A percentile compares a stretch with the other conserved stretches of the same genome.
Conservation (phyloP, 1,140 invertebrate genomes). For the Rhysida immarginata region DNA sequence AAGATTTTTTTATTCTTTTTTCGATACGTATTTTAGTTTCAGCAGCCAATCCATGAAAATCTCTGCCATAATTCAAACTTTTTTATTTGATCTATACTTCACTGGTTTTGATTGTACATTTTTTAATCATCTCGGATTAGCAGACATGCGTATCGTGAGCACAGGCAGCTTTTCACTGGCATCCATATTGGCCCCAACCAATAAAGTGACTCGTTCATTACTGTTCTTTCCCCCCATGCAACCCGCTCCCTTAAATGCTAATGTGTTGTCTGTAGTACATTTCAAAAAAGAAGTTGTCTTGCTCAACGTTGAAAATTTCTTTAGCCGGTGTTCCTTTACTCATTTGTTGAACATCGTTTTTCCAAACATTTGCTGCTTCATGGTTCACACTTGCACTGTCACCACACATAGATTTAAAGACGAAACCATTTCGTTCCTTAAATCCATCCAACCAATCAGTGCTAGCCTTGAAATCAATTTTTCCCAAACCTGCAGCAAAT, state of each 20-base stretch:
- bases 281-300: constrained; percentile 34
- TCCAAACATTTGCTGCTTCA: constrained; percentile 1
- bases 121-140: constrained; percentile 33
- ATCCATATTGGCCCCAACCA: constrained; percentile 29
- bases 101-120: constrained; percentile 25
- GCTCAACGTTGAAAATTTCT: constrained; percentile 33
- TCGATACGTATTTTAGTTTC: constrained; percentile 13
- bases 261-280: constrained; percentile 29
- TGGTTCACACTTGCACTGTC: constrained; percentile 15
- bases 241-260: constrained; percentile 26
- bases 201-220: constrained; percentile 32
- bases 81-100: constrained; percentile 29
- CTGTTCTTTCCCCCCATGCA: constrained; percentile 29
- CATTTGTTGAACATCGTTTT: constrained; percentile 9
- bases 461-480: constrained; percentile 19
- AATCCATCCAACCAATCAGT: constrained; percentile 22
- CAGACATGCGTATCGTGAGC: constrained; percentile 33
- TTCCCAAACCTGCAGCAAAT: constrained; percentile 15
- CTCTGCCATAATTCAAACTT: constrained; percentile 33
- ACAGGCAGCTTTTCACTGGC: constrained; percentile 31
- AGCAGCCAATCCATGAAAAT: constrained; percentile 22
- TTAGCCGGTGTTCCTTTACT: constrained; percentile 22
- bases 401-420: constrained; percentile 12
- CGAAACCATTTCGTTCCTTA: constrained; percentile 14
- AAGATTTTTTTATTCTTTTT: background rate